phyloP scores from a whole-genome alignment of 2,113 vertebrate genomes.

The Callocephalon fimbriatum region DNA sequence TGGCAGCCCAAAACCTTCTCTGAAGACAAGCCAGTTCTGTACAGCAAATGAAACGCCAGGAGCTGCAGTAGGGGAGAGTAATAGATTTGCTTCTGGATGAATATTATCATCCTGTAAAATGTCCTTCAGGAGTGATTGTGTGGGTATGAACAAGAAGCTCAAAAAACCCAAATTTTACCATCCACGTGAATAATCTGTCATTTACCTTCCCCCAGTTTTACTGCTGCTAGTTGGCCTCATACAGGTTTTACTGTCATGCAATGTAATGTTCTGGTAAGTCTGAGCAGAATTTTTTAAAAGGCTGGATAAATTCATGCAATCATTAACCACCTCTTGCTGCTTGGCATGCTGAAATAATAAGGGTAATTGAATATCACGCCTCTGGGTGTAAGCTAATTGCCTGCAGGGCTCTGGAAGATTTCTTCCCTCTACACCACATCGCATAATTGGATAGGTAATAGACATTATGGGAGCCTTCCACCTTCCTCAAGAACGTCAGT shows the following conservation, averaged over 20 bases:
- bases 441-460: background rate
- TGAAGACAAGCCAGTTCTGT: background rate
- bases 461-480: conserved; percentile 30
- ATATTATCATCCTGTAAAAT: background rate
- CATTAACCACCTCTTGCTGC: conserved; percentile 32
- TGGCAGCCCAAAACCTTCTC: background rate
- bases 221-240: background rate
- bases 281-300: background rate
- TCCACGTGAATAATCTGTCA: background rate
- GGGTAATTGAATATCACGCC: conserved; percentile 19
- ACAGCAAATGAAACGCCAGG: background rate
- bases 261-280: background rate
- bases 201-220: background rate
- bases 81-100: background rate
- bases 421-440: background rate
- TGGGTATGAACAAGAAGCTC: background rate
- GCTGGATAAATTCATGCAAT: background rate
- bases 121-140: background rate
- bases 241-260: background rate
- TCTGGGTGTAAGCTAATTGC: conserved; percentile 31
- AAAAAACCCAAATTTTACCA: background rate
- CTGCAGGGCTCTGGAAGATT: conserved; percentile 19
- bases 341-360: conserved; percentile 33
- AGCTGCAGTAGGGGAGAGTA: background rate
- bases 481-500: conserved; percentile 12